Conservation (phyloP, 1,140 invertebrate genomes). For the Palaemon carinicauda region DNA sequence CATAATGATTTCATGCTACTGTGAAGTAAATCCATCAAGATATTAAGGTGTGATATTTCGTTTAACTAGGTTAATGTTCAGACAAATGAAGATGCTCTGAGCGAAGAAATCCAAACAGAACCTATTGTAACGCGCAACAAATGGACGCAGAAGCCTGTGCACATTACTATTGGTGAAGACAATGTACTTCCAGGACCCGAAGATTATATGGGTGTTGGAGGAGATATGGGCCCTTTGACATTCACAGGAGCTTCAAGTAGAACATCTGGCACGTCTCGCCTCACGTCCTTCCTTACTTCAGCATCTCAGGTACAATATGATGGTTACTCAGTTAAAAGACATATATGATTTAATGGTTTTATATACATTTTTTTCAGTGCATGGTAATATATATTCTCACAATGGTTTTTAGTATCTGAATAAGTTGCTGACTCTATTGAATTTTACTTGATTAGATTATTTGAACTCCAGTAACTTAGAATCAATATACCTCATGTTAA, state of each 20-base stretch:
- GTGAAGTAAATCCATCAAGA: too few relatives aligned
- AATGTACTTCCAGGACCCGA: constrained; percentile 57
- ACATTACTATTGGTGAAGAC: constrained; percentile 60
- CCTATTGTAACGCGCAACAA: constrained; percentile 70
- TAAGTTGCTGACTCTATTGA: too few relatives aligned
- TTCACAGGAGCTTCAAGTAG: constrained; percentile 59
- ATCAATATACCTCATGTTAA: too few relatives aligned
- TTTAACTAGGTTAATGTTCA: constrained; percentile 68
- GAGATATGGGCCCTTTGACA: constrained; percentile 63
- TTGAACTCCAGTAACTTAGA: not conserved
- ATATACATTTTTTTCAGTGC: too few relatives aligned
- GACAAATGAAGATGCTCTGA: constrained; percentile 79
- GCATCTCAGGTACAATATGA: constrained; percentile 48
- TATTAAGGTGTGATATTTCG: not conserved
- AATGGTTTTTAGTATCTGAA: too few relatives aligned
- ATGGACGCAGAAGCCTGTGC: constrained; percentile 80
- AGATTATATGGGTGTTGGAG: constrained; percentile 67
- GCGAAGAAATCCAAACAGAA: constrained; percentile 79
- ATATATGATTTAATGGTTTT: not conserved
- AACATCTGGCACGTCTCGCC: constrained; percentile 28
- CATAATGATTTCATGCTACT: not conserved
- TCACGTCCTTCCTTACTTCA: constrained; percentile 53
- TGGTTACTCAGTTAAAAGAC: not conserved
- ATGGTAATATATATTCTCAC: too few relatives aligned
- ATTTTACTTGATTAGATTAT: too few relatives aligned